Conservation (phyloP, 1,140 invertebrate genomes). For the Neodiprion fabricii region DNA sequence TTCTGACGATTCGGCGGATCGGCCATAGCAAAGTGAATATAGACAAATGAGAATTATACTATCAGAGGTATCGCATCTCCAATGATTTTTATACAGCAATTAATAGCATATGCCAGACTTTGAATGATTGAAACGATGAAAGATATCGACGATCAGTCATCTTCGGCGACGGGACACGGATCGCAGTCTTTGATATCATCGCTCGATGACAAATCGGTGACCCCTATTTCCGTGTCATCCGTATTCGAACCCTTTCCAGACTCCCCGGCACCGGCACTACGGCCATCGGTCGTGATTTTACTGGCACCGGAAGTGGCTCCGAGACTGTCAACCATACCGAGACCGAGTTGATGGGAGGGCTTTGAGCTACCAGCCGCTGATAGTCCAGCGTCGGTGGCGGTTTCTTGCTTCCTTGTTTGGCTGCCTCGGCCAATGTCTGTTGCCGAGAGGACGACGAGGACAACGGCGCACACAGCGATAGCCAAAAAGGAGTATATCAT, state of each 20-base stretch:
- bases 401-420: not conserved
- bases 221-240: not conserved
- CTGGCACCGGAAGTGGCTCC: not conserved
- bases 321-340: not conserved
- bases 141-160: not conserved
- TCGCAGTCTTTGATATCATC: not conserved
- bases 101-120: no score
- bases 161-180: not conserved
- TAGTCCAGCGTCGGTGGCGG: not conserved
- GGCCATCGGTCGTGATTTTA: not conserved
- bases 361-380: not conserved
- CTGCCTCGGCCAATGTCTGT: not conserved
- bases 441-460: not conserved
- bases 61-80: no score
- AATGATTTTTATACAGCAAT: no score
- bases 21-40: no score
- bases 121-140: no score
- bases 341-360: not conserved
- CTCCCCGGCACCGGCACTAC: not conserved
- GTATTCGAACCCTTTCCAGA: not conserved
- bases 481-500: slow-evolving; percentile 19
- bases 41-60: no score
- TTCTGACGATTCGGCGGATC: no score
- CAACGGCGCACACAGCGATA: slow-evolving; percentile 14
- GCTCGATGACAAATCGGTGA: not conserved